Evolutionary conservation across 1,140 invertebrate species (phyloP), one percentile per base, ranked within the genome.

Genomic region (Melipona quadrifasciata): DNA sequence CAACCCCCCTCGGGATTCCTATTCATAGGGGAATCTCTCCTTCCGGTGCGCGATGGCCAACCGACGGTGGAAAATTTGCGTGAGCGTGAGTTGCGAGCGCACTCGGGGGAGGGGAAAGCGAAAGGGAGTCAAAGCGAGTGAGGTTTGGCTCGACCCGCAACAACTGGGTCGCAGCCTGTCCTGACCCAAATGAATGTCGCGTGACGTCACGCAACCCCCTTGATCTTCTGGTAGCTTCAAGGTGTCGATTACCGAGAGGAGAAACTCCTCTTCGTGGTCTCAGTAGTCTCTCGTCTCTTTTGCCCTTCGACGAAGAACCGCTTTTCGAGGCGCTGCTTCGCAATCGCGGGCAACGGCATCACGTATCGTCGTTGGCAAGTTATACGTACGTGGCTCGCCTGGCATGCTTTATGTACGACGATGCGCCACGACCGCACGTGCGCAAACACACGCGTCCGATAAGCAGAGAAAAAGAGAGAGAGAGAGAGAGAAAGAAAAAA

Each of bases 101-200:
- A 53, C 51, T 39, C 53, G 6, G 39, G 31, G 0, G 12, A 24
- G 3, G 14, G 67, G 65, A 21, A 21, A 12, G 24, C 19, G 39
- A 21, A 21, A n/a, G 61, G 1, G 61, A 64, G 61, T 27, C 14
- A 64, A 27, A 67, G 65, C 16, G 31, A 31, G 27, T 16, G 84
- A 31, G 71, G 27, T 68, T 47, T 65, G 57, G 31, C 58, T 58
- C 19, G 82, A 21, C 72, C 65, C n/a, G 80, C 78, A 94, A 93
- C 91, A 94, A 93, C 91, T 94, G 89, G 93, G 93, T 93, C 93
- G 91, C 80, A 91, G 89, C 87, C 85, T 85, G 91, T 93, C 90
- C 92, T 93, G 93, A 94, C 94, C 94, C 91, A 93, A 91, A 94
- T 94, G 93, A 93, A 85, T 90, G 81, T 78, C 64, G 84, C 58